These are phyloP conservation scores for Celastrina argiolus DNA, from an alignment of 2,888 invertebrate species.

Conservation along the genomic window DNA sequence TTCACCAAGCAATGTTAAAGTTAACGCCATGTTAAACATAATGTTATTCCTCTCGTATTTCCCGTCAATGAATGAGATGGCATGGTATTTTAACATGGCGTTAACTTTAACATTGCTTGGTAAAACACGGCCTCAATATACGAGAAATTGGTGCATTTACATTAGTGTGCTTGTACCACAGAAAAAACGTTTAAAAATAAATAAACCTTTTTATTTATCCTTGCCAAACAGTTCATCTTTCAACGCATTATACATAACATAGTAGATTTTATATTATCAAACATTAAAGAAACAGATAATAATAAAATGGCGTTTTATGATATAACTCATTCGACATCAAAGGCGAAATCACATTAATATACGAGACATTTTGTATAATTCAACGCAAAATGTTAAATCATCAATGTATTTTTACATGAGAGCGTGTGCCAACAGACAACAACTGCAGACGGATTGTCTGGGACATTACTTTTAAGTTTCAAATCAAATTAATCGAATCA, in stretches of 20 bases:
- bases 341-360: neutral
- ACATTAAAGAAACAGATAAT: slow-evolving; percentile 7
- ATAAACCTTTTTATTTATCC: neutral
- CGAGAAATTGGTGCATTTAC: no score
- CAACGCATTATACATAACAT: neutral
- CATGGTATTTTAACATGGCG: no score
- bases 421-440: slow-evolving; percentile 27
- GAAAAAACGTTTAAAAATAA: neutral
- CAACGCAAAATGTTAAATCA: neutral
- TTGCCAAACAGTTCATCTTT: neutral
- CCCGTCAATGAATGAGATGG: no score
- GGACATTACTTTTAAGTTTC: neutral
- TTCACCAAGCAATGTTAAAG: no score
- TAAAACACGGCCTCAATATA: no score
- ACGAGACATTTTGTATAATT: slow-evolving; percentile 7
- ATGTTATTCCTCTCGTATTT: no score
- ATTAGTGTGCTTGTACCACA: neutral
- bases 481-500: no score
- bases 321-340: slow-evolving; percentile 17
- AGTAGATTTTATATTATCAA: neutral
- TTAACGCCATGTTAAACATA: no score
- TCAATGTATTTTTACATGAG: slow-evolving; percentile 27
- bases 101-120: no score
- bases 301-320: neutral
- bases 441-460: neutral